These are phyloP conservation scores for Microplitis demolitor DNA, from an alignment of 1,140 invertebrate species.

Conservation along the genomic window DNA sequence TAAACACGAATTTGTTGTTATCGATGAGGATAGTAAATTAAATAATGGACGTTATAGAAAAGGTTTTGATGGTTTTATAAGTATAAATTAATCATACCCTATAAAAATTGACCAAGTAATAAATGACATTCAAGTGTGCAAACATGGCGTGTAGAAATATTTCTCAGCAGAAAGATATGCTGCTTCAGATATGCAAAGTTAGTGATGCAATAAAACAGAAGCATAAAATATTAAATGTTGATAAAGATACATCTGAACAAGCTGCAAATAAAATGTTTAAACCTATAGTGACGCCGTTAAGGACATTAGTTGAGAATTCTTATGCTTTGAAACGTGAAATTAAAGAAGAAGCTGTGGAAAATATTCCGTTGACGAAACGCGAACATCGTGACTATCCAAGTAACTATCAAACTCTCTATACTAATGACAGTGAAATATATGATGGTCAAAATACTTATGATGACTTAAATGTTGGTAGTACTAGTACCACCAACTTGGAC, in stretches of 20 bases:
- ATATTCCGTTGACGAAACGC: too few species aligned
- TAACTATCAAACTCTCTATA: too few species aligned
- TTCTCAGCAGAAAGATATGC: slow-evolving; percentile 9
- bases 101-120: background rate
- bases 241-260: slow-evolving; percentile 1
- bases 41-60: slow-evolving; percentile 3
- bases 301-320: slow-evolving; percentile 11
- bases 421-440: too few species aligned
- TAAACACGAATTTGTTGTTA: slow-evolving; percentile 1
- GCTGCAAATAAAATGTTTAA: slow-evolving; percentile 19
- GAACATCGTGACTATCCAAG: too few species aligned
- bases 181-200: slow-evolving; percentile 24
- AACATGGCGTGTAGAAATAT: slow-evolving; percentile 12
- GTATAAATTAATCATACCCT: slow-evolving; percentile 7
- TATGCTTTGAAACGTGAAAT: background rate
- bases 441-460: too few species aligned
- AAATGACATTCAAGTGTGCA: background rate
- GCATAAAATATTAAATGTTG: slow-evolving; percentile 27
- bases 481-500: too few species aligned
- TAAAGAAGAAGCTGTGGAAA: too few species aligned
- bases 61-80: slow-evolving; percentile 20
- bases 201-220: slow-evolving; percentile 30
- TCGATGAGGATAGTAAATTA: slow-evolving; percentile 11
- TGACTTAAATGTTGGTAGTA: too few species aligned
- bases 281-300: slow-evolving; percentile 23